phyloP scores from a whole-genome alignment of 2,888 invertebrate genomes.

The Tenthredo scrophulariae region DNA sequence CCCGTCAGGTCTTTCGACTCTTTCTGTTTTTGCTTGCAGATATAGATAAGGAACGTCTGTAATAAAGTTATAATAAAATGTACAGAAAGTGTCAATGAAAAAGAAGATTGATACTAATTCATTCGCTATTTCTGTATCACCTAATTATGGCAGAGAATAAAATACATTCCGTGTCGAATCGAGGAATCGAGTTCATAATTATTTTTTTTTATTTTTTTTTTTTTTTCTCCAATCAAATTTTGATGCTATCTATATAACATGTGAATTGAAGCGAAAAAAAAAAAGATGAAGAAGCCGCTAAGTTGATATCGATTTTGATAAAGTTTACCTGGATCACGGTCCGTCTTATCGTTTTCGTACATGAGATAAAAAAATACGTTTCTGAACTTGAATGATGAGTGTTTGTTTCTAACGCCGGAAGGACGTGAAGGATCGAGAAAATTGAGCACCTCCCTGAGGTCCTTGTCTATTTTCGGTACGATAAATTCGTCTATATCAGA shows the following conservation, averaged over 20 bases:
- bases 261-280: neutral
- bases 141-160: neutral
- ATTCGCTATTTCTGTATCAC: neutral
- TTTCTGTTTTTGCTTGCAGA: constrained; percentile 75
- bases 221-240: neutral
- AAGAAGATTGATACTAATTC: neutral
- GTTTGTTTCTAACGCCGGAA: constrained; percentile 65
- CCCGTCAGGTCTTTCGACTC: constrained; percentile 71
- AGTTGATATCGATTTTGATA: neutral
- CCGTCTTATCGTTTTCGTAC: constrained; percentile 76
- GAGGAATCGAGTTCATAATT: neutral
- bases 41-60: constrained; percentile 73
- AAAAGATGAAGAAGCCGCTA: neutral
- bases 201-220: neutral
- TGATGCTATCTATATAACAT: too few species aligned
- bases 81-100: too few species aligned
- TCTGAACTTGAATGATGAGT: constrained; percentile 77
- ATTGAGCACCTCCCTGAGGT: constrained; percentile 63
- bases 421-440: constrained; percentile 57
- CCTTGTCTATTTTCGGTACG: constrained; percentile 65
- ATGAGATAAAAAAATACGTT: constrained; percentile 79
- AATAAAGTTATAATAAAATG: constrained; percentile 61
- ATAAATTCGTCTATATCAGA: constrained; percentile 73
- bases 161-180: neutral
- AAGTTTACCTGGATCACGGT: constrained; percentile 59